Conservation (phyloP, 2,888 invertebrate genomes). For the Eustalomyia histrio region DNA sequence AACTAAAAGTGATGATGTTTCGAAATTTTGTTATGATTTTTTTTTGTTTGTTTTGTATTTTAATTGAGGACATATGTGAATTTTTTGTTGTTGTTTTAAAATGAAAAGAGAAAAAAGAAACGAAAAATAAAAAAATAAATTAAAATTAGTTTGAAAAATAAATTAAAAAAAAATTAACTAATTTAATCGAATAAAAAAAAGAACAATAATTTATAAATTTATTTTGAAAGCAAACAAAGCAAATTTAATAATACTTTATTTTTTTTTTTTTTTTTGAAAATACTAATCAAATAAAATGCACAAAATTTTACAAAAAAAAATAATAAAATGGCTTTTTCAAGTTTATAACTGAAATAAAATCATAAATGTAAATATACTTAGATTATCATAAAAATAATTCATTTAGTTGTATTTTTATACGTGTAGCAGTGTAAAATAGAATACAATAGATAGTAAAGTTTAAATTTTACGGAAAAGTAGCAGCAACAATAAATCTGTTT, state of each 20-base stretch:
- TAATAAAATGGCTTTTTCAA: conserved; percentile 14
- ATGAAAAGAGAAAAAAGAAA: conserved; percentile 67
- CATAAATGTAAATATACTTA: conserved; percentile 14
- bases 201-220: background rate
- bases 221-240: conserved; percentile 59
- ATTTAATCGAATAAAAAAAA: conserved; percentile 15
- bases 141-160: conserved; percentile 36
- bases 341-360: conserved; percentile 10
- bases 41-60: conserved; percentile 52
- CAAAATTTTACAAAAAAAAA: conserved; percentile 59
- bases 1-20: conserved; percentile 70
- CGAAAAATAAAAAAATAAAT: conserved; percentile 65
- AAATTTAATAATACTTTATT: conserved; percentile 55
- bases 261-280: conserved; percentile 32
- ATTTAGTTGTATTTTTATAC: conserved; percentile 23
- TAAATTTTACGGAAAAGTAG: conserved; percentile 60
- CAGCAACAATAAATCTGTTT: conserved; percentile 67
- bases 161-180: conserved; percentile 21
- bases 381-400: conserved; percentile 1
- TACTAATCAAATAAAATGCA: conserved; percentile 65
- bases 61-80: conserved; percentile 58
- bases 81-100: conserved; percentile 63
- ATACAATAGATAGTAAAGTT: conserved; percentile 12
- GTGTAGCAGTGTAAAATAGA: conserved; percentile 26
- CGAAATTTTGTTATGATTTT: conserved; percentile 47